Conservation (phyloP, 2,113 vertebrate genomes). For the Miniopterus natalensis region DNA sequence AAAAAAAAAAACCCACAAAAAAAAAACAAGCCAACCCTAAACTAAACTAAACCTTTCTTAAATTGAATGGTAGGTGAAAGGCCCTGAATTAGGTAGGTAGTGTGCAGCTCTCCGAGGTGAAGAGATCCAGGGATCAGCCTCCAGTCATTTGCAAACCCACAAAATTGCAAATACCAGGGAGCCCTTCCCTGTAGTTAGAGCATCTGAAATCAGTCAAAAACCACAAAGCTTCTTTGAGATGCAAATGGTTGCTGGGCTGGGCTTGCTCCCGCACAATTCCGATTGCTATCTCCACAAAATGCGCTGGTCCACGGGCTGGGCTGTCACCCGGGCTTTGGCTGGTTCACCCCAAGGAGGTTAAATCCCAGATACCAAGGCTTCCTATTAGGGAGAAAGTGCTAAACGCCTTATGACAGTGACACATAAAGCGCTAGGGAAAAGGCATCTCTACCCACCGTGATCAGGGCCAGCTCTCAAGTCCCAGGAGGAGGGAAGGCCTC, state of each 20-base stretch:
- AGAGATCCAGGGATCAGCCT: not conserved
- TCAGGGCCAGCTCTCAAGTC: not conserved
- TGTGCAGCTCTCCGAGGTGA: not conserved
- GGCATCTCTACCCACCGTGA: fast-evolving
- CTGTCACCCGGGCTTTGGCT: not conserved
- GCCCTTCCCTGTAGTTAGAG: not conserved
- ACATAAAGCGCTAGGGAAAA: not conserved
- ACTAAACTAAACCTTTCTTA: not conserved
- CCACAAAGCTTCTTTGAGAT: slow-evolving; percentile 67
- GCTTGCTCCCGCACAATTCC: not conserved
- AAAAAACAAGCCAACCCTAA: not conserved
- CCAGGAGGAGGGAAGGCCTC: not conserved
- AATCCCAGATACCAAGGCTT: not conserved
- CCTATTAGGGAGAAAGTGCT: not conserved
- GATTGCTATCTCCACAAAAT: not conserved
- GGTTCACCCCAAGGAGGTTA: not conserved
- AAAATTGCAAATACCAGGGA: not conserved
- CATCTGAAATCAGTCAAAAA: slow-evolving; percentile 25
- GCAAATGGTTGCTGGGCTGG: not conserved
- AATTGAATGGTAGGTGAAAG: not conserved
- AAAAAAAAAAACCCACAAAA: not conserved
- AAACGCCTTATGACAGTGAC: not conserved
- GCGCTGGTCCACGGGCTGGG: fast-evolving
- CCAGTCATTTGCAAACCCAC: not conserved
- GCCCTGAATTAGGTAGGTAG: too few relatives aligned